phyloP scores from a whole-genome alignment of 2,113 vertebrate species.

The Colinus virginianus region DNA sequence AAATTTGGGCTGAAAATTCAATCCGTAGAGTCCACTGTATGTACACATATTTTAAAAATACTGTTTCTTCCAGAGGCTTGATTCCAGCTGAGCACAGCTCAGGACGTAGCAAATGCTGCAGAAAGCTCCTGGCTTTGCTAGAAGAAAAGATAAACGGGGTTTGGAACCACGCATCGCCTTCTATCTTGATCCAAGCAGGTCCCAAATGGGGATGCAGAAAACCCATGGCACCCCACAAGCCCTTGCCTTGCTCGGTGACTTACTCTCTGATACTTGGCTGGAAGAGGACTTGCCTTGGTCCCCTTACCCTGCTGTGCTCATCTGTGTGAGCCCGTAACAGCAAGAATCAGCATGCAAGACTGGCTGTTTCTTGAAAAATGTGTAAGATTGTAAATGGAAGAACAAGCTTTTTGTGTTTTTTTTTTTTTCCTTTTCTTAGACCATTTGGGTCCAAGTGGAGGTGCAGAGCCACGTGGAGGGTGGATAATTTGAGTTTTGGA shows the following conservation, averaged over 20 bases:
- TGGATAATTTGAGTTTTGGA: neutral
- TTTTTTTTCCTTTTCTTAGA: rapidly evolving
- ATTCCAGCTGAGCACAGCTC: neutral
- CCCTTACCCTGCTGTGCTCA: neutral
- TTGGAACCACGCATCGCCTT: rapidly evolving
- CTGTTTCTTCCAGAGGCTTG: neutral
- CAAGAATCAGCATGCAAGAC: neutral
- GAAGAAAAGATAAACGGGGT: neutral
- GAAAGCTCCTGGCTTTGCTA: neutral
- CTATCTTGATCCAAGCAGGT: neutral
- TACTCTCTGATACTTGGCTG: rapidly evolving
- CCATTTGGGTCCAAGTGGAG: rapidly evolving
- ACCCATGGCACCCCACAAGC: neutral
- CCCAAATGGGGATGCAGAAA: neutral
- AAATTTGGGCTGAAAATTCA: neutral
- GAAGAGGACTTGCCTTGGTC: neutral
- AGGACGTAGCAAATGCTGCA: neutral
- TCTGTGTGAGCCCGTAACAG: rapidly evolving
- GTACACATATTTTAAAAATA: neutral
- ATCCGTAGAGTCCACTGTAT: too few relatives aligned
- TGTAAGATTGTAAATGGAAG: neutral
- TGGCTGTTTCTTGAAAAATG: neutral
- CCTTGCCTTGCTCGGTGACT: neutral
- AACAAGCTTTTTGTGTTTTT: neutral
- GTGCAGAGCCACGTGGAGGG: neutral